phyloP scores from a whole-genome alignment of 1,140 invertebrate species.

The Caerostris darwini region DNA sequence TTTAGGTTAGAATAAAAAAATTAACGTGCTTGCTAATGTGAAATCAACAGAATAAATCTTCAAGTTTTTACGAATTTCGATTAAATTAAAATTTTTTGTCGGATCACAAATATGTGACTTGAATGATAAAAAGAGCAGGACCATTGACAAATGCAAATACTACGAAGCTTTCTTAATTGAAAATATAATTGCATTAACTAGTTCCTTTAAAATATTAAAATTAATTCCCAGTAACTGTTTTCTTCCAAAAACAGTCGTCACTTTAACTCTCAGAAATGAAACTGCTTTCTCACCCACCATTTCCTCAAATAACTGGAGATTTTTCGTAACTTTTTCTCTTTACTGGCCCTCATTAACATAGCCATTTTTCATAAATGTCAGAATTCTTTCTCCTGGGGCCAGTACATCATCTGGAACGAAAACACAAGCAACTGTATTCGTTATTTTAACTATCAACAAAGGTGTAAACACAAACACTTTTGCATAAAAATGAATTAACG shows the following conservation, averaged over 20 bases:
- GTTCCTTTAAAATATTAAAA: background rate
- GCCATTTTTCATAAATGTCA: conserved; percentile 15
- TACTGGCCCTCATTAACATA: background rate
- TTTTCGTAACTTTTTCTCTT: background rate
- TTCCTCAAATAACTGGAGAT: background rate
- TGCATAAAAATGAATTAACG: background rate
- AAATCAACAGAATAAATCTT: too few relatives aligned
- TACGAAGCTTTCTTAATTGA: background rate
- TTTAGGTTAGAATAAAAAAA: too few relatives aligned
- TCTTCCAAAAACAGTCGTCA: background rate
- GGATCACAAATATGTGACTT: too few relatives aligned
- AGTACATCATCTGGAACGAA: background rate
- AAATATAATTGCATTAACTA: background rate
- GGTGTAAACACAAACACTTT: conserved; percentile 5
- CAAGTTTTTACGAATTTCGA: too few relatives aligned
- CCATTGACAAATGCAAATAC: too few relatives aligned
- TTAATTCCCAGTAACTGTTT: background rate
- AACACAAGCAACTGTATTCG: background rate
- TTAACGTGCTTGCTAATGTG: too few relatives aligned
- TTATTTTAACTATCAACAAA: conserved; percentile 6
- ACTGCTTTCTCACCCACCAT: background rate
- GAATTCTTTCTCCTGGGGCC: background rate
- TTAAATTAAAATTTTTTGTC: too few relatives aligned
- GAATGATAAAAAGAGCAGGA: too few relatives aligned
- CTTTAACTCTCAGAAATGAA: background rate